Evolutionary conservation across 1,140 invertebrate genomes (phyloP), one percentile per base, ranked within the genome.

Genomic region (Drosophila kanapiae): DNA sequence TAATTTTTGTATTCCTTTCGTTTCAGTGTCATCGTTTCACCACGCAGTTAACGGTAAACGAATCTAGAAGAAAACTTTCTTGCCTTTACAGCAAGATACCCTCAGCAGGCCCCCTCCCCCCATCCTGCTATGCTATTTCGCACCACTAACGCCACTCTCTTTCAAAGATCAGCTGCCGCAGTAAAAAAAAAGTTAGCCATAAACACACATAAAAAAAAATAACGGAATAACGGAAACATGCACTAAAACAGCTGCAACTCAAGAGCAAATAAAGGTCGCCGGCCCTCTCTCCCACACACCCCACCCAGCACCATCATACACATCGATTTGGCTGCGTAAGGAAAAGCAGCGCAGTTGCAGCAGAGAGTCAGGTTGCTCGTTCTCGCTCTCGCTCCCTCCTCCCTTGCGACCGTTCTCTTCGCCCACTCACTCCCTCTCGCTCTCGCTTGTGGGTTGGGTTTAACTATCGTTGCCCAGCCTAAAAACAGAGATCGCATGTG

Each of bases 181-280:
- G 57, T 64, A 43, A 43, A 43, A 64, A 43, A 43, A 43, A 64
- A 64, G 27, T 61, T 64, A 18, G 56, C 56, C 57, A 62, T 61
- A 69, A 69, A 35, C 61, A 33, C 40, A 51, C 47, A 23, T n/a
- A 53, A 60, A 42, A 70, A 29, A 63, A 49, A 10, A 35, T 10
- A n/a, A 38, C 23, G 23, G 68, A 47, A 37, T 47, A 76, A 76
- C 61, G 45, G 23, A 58, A 58, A 58, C 56, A 58, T 58, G 60
- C 82, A 75, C 72, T 79, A 67, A 71, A 81, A 85, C 78, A 78
- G 75, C 78, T 84, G 71, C 53, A 70, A 45, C 75, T 86, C 82
- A 86, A 85, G 78, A 86, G 82, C 82, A 85, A 85, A 78, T 86
- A 85, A 86, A 85, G 82, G 82, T 85, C 80, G 79, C 67, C 75